Evolutionary conservation across 1,140 invertebrate species (phyloP).

Genomic region (Calliphora vicina): DNA sequence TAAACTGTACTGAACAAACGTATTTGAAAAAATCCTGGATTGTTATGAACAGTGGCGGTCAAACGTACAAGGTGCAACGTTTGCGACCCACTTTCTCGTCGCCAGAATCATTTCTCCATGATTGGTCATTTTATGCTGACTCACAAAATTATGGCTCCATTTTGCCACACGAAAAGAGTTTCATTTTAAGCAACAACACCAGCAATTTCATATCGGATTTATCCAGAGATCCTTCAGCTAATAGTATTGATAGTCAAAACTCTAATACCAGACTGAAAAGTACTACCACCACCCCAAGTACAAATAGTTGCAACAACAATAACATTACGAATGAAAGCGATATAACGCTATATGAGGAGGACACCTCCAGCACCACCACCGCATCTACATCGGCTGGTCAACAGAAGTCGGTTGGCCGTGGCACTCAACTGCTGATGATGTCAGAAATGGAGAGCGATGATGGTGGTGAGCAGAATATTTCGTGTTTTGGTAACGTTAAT

Average conservation of each 20-base stretch:
- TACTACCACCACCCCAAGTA: not conserved
- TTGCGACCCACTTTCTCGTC: constrained; percentile 60
- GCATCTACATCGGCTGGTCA: not conserved
- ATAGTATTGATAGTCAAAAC: constrained; percentile 11
- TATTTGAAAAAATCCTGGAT: constrained; percentile 59
- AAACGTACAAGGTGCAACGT: constrained; percentile 50
- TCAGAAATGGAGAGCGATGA: constrained; percentile 50
- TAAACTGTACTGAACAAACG: constrained; percentile 58
- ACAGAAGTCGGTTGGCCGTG: not conserved
- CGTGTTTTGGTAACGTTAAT: constrained; percentile 52
- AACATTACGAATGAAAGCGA: not conserved
- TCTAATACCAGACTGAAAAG: not conserved
- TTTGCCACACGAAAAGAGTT: constrained; percentile 53
- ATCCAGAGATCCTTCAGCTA: constrained; percentile 51
- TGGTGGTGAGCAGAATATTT: constrained; percentile 48
- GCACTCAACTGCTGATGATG: constrained; percentile 2
- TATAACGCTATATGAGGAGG: not conserved
- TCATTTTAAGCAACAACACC: constrained; percentile 43
- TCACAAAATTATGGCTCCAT: constrained; percentile 58
- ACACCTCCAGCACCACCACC: not conserved
- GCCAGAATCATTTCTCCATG: constrained; percentile 51
- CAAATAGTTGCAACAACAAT: not conserved
- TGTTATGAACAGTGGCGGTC: constrained; percentile 42
- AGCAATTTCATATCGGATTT: constrained; percentile 59
- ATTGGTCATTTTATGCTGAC: constrained; percentile 45